A percentile compares a stretch with the other conserved stretches of the same genome.
Evolutionary conservation across 2,888 invertebrate genomes (phyloP).

Genomic region (Orthonychiurus folsomi): DNA sequence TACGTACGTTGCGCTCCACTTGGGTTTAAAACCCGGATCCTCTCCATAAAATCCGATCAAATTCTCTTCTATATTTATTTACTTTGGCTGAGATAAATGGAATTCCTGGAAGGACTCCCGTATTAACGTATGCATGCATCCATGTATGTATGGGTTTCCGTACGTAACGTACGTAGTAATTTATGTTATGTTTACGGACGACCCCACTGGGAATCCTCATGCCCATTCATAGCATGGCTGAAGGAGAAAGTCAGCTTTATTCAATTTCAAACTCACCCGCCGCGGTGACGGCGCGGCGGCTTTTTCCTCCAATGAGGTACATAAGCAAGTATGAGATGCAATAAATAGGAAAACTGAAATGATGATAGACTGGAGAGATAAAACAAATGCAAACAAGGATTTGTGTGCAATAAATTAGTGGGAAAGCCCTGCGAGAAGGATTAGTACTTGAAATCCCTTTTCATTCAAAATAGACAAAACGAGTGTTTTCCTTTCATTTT

Average conservation of each 20-base stretch:
- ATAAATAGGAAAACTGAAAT: not conserved
- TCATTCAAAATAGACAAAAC: too few species aligned
- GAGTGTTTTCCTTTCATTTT: too few species aligned
- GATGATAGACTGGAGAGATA: not conserved
- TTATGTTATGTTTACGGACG: not conserved
- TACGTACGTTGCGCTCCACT: not conserved
- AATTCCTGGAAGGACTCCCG: conserved; percentile 6
- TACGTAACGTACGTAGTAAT: not conserved
- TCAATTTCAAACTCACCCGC: not conserved
- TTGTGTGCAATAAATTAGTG: conserved; percentile 1
- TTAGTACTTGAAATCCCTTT: too few species aligned
- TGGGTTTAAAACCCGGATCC: too few species aligned
- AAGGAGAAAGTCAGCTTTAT: not conserved
- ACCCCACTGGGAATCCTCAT: not conserved
- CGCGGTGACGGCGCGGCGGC: not conserved
- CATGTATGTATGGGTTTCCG: not conserved
- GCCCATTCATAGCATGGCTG: too few species aligned
- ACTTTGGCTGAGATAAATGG: conserved; percentile 3
- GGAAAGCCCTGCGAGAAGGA: too few species aligned
- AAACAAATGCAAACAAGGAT: not conserved
- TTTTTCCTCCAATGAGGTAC: not conserved
- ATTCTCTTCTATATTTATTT: conserved; percentile 6
- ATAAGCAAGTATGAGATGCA: not conserved
- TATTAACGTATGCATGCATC: too few species aligned
- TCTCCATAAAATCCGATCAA: conserved; percentile 5